Evolutionary conservation across 2,888 invertebrate species (phyloP), one percentile per base, ranked within the genome.

Genomic region (Aplocera efformata): DNA sequence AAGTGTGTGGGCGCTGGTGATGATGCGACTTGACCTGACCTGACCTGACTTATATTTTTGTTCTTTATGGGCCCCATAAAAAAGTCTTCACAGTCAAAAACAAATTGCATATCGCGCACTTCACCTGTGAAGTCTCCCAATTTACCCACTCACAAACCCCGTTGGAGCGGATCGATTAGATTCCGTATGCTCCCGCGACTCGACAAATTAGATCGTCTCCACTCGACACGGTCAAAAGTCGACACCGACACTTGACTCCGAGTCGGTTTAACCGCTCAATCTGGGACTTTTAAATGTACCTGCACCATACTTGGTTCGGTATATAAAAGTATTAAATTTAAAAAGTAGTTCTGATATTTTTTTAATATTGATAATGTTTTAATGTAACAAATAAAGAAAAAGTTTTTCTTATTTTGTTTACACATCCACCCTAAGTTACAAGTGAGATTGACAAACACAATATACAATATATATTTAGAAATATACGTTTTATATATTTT

Each of bases 191-290:
- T 79, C 73, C 80, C 80, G 62, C 77, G 79, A 79, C 72, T 83
- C 82, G 72, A 71, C 72, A 85, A 86, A 86, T 86, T 82, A 86
- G 81, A 83, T 82, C 77, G 73, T 79, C 86, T 86, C 72, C 61
- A 79, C 84, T 86, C 73, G 63, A 80, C 79, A 71, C 88, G 88
- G 86, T 86, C 86, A 85, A 82, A 80, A 79, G 77, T 72, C 79
- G 82, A 81, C 81, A 78, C 75, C 74, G 74, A 36, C 38, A 29
- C 30, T 41, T 45, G 45, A 45, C 31, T 10, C 32, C 7, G 29
- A 28, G 36, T 7, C 11, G 9, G 6, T 20, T 36, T 36, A 35
- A 35, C 35, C 40, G 36, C 29, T 45, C 45, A 45, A 45, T 45
- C 40, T 40, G 30, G 32, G 32, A 35, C 11, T 40, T 45, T 45